Evolutionary conservation across 53 echinoderm and acorn worm species (phyloP), one percentile per base, ranked within the genome.

Genomic region (Astropecten irregularis): DNA sequence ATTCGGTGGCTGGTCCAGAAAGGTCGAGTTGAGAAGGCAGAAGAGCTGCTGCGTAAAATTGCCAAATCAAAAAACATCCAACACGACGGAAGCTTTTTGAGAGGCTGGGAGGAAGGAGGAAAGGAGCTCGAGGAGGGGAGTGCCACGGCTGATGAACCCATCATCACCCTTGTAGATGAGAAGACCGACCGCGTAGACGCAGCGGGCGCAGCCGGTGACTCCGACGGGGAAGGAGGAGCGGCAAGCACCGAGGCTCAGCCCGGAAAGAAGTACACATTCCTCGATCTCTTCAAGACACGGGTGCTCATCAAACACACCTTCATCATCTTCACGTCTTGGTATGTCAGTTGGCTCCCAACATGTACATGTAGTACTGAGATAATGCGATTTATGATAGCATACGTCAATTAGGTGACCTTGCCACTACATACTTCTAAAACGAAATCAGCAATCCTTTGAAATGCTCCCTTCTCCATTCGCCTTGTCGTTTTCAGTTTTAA

Each of bases 1-100:
- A 44, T 84, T 0, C 55, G 93, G 14, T 93, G 93, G 93, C 79
- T 91, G 7, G 65, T 93, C 20, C 84, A 88, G 36, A 85, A 85
- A 4, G 76, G 79, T 4, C 69, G 88, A 6, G 29, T 65, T 15
- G 50, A 74, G 3, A 87, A 91, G 11, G 91, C 91, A 4, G 51
- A 87, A 23, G 46, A 32, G 37, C 81, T 93, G 8, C 55, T 93
- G 16, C 35, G 85, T 31, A 88, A 73, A 26, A 42, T 77, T 13
- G 77, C 77, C 9, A 77, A 60, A 59, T 77, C 59, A 25, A 77
- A 40, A 26, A 39, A 40, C 39, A 58, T 77, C 59, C 37, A 40
- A 23, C 30, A 30, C 49, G 26, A 23, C 3, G 49, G 49, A 22
- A 14, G 28, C 5, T 70, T 70, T 19, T 27, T 70, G 3, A 19